Percentiles rank a stretch among this genome's conserved stretches.
phyloP scores from a whole-genome alignment of 2,888 invertebrate genomes.

The Aricia artaxerxes region DNA sequence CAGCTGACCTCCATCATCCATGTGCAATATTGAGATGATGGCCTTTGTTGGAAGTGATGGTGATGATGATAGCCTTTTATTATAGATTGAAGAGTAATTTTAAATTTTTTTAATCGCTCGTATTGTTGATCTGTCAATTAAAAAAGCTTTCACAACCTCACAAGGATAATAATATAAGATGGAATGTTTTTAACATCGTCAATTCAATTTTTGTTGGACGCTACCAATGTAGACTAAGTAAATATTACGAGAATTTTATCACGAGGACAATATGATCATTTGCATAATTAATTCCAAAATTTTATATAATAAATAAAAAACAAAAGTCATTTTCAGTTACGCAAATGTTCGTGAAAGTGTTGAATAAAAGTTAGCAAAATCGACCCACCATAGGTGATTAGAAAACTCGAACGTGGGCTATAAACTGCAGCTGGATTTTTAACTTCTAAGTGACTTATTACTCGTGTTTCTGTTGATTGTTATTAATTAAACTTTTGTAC shows the following conservation, averaged over 20 bases:
- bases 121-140: background rate
- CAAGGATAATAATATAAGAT: background rate
- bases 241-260: background rate
- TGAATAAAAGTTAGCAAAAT: background rate
- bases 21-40: too few relatives aligned
- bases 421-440: background rate
- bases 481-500: background rate
- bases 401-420: background rate
- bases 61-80: background rate
- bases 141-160: background rate
- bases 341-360: slow-evolving; percentile 29
- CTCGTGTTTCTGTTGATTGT: background rate
- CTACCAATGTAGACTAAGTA: background rate
- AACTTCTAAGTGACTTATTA: background rate
- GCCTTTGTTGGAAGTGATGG: background rate
- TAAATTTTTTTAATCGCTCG: background rate
- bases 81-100: background rate
- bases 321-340: slow-evolving; percentile 19
- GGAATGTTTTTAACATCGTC: background rate
- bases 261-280: slow-evolving; percentile 4
- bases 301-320: slow-evolving; percentile 13
- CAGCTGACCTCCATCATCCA: background rate
- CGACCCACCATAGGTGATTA: background rate
- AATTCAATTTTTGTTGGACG: background rate
- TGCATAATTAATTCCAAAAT: background rate